phyloP scores from a whole-genome alignment of 2,888 invertebrate genomes.

The Melinopterus prodromus region DNA sequence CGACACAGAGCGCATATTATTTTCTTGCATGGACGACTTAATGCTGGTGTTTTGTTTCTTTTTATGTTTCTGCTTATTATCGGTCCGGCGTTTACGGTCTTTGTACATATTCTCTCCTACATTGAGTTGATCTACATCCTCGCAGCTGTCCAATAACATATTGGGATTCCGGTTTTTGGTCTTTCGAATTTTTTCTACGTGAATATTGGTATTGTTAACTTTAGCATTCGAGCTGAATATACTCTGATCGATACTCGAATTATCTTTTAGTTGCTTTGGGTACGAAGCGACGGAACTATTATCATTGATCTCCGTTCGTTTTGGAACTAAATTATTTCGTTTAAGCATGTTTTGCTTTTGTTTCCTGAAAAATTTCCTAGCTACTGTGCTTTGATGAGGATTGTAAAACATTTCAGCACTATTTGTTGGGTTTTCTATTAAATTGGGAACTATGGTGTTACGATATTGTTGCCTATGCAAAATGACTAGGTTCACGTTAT shows the following conservation, averaged over 20 bases:
- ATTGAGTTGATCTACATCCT: conserved; percentile 60
- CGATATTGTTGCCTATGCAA: conserved; percentile 78
- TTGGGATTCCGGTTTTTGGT: conserved; percentile 71
- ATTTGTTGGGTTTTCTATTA: conserved; percentile 65
- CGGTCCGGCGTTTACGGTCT: conserved; percentile 51
- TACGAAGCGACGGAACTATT: conserved; percentile 58
- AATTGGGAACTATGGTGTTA: conserved; percentile 59
- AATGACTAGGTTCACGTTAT: conserved; percentile 75
- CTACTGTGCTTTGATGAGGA: conserved; percentile 92
- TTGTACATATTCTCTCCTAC: conserved; percentile 52
- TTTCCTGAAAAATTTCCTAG: conserved; percentile 90
- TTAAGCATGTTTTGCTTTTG: conserved; percentile 76
- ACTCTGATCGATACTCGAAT: conserved; percentile 62
- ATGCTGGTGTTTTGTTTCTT: conserved; percentile 48
- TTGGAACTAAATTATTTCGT: conserved; percentile 75
- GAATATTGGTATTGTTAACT: conserved; percentile 83
- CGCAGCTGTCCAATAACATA: conserved; percentile 69
- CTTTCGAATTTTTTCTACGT: conserved; percentile 72
- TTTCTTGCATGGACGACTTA: conserved; percentile 46
- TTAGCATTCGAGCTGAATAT: conserved; percentile 77
- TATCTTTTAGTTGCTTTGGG: conserved; percentile 58
- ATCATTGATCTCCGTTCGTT: conserved; percentile 65
- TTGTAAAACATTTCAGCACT: conserved; percentile 89
- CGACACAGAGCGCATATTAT: conserved; percentile 70
- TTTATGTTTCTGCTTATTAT: conserved; percentile 46